Base-by-base conservation (phyloP, 2,113 vertebrate species). In the Cynocephalus volans region DNA sequence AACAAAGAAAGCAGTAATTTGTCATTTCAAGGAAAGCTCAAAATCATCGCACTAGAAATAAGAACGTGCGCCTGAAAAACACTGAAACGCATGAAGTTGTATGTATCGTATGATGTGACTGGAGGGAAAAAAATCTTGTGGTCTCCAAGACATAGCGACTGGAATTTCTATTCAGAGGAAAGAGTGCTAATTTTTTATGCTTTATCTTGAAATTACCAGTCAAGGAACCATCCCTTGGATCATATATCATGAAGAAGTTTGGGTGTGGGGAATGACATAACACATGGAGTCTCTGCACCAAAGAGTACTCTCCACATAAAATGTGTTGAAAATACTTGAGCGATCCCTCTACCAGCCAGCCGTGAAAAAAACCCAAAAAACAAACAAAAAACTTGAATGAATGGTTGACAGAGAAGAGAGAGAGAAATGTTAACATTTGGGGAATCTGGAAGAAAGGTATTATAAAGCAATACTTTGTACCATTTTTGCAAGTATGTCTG, bases 401-500 rank as follows among this genome's bases (percentile, higher is more conserved):
- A 67, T n/a, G 19, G 64, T 73, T 86, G 31, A 86, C 18, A 45
- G 58, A 45, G 82, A 52, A 69, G 69, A 75, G 24, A 33, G 5
- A 84, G 62, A 50, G 3, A 92, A 84, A 41, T 50, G 14, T 58
- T 65, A 79, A 67, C 56, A 86, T 45, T 50, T 80, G 64, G 24
- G 28, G 72, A 89, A 67, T 41, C n/a, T 95, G 45, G 67, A 95
- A 91, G 21, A 92, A 75, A 33, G 65, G 8, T 56, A 85, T 33
- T 58, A 65, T 18, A 70, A 8, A 93, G n/a, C 14, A 77, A 91
- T 83, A 76, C 45, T 97, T 41, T 41, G 56, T n/a, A 75, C n/a
- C 83, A 69, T 70, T 90, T 90, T 90, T 90, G 48, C 60, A 87
- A 93, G 23, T 92, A 84, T 95, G 36, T 91, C 56, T 92, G n/a